These are phyloP conservation scores for Xylophagus ater DNA, from an alignment of 2,888 invertebrate genomes.

Conservation along the genomic window DNA sequence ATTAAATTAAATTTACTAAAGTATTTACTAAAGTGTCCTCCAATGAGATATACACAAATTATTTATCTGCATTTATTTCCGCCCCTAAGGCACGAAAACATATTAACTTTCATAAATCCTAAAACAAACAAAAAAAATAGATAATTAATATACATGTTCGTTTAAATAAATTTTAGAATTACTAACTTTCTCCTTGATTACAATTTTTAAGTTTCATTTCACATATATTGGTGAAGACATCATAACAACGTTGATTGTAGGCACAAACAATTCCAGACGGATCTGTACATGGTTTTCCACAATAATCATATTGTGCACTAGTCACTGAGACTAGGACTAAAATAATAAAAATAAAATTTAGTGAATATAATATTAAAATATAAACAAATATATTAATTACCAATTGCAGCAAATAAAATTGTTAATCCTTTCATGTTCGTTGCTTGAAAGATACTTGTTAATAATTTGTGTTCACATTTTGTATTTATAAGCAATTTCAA, in stretches of 20 bases:
- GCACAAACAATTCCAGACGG: constrained; percentile 1
- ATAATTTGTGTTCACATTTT: no score
- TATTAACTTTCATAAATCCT: constrained; percentile 3
- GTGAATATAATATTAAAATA: no score
- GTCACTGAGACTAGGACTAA: background rate
- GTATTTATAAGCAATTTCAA: no score
- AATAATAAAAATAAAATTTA: no score
- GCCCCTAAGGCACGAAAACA: constrained; percentile 3
- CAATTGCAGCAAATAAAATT: no score
- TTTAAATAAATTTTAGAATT: background rate
- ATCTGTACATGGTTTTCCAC: constrained; percentile 6
- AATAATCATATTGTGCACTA: constrained; percentile 2
- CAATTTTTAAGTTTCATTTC: constrained; percentile 7
- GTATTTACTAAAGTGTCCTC: no score
- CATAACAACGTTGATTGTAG: constrained; percentile 5
- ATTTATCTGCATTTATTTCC: no score
- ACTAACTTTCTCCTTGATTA: constrained; percentile 6
- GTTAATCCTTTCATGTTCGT: no score
- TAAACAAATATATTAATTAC: no score
- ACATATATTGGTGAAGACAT: constrained; percentile 1
- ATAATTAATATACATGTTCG: background rate
- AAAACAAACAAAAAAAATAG: background rate
- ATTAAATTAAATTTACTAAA: no score
- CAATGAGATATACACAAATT: no score
- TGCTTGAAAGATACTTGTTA: no score